Base-by-base conservation (phyloP, 2,113 vertebrate species). In the Rhagologus leucostigma region DNA sequence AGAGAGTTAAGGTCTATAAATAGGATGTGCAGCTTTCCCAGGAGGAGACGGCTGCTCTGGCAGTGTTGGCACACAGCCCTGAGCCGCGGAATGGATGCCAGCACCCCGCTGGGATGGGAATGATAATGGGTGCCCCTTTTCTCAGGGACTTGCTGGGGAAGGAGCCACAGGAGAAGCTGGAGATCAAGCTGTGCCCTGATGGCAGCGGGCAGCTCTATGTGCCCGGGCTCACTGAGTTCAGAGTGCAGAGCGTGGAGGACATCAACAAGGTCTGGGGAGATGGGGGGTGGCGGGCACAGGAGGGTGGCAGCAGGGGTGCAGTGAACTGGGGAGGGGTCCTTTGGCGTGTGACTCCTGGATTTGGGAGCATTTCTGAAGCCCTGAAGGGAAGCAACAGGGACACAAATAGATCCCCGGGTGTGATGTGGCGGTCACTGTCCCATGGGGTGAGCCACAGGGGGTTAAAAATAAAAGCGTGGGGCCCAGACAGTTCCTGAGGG, bases 201-300 rank as follows among this genome's bases (percentile, higher is more conserved):
- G 99, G 99, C 96, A 99, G 99, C 0, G 99, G 99, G 30, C 99
- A 99, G 96, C 98, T 99, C 17, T 99, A 99, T 1, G 99, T 99
- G 16, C 99, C 99, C 0, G 99, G 99, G 14, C 98, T 99, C 92
- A 99, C 98, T 0, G 98, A 99, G 96, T 97, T 99, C 96, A 96
- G 77, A 3, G 99, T 99, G 70, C 98, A 98, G 93, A 99, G 98
- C 0, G 98, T 99, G 30, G 98, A 98, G 33, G 99, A 99, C 97
- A 99, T 99, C 97, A 99, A 99, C 95, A 98, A 98, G 98, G 99
- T 99, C 62, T 79, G 70, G 47, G 52, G 56, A 59, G 8, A 64
- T 9, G 27, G 52, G 30, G 63, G 32, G 6, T 0, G 0, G 14
- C 0, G 1, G 70, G 63, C 46, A 65, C 14, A 30, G 41, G 76